Percentiles rank a stretch among this genome's conserved stretches.
Conservation (phyloP, 2,113 vertebrate species). For the Ornithorhynchus anatinus region DNA sequence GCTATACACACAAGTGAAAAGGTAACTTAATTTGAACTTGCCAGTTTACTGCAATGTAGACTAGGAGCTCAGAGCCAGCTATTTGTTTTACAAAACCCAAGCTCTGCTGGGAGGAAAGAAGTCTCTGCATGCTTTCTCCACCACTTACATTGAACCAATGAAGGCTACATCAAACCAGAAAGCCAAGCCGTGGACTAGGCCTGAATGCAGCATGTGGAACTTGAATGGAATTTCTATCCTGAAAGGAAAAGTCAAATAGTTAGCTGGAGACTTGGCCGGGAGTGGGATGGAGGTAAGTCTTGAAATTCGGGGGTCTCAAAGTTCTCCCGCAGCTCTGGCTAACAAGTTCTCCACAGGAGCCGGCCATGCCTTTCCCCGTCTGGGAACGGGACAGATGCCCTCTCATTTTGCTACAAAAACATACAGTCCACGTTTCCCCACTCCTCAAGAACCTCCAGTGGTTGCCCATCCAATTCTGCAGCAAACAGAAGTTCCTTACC, state of each 20-base stretch:
- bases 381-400: too few species aligned
- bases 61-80: background rate
- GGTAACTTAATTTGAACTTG: background rate
- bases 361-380: too few species aligned
- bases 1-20: background rate
- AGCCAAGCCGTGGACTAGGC: conserved; percentile 90
- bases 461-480: too few species aligned
- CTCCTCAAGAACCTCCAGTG: too few species aligned
- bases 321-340: too few species aligned
- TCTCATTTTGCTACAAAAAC: too few species aligned
- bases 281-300: too few species aligned
- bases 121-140: background rate
- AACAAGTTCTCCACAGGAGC: too few species aligned
- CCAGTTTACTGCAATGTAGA: background rate
- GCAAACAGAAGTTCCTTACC: too few species aligned
- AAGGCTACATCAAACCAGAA: conserved; percentile 97
- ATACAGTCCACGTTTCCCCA: too few species aligned
- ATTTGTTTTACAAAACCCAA: background rate
- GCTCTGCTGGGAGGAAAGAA: background rate
- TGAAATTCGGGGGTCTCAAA: too few species aligned
- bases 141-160: conserved; percentile 89
- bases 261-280: too few species aligned
- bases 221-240: conserved; percentile 98
- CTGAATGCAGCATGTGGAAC: conserved; percentile 95
- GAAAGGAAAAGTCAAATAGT: conserved; percentile 17